These are phyloP conservation scores for Hylaeus anthracinus DNA, from an alignment of 1,140 invertebrate species.

Conservation along the genomic window DNA sequence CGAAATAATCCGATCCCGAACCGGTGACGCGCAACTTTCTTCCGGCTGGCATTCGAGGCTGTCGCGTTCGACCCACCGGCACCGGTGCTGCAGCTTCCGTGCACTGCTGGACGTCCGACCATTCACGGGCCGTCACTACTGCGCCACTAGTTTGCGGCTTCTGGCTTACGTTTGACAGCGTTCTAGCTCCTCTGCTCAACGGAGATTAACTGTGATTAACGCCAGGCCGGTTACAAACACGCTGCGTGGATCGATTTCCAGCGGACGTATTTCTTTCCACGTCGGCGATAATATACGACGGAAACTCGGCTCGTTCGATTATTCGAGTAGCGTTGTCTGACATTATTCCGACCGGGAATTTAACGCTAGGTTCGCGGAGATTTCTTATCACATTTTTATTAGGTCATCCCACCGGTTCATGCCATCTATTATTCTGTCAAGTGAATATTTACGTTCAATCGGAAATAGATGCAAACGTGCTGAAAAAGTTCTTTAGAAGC, in stretches of 20 bases:
- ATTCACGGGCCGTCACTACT: slow-evolving; percentile 47
- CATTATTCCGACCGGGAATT: too few species aligned
- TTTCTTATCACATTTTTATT: too few species aligned
- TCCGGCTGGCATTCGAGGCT: neutral
- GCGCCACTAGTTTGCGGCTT: slow-evolving; percentile 13
- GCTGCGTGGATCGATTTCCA: neutral
- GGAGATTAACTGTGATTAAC: slow-evolving; percentile 46
- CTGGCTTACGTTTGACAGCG: slow-evolving; percentile 41
- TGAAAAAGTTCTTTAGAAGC: too few species aligned
- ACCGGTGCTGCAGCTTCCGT: neutral
- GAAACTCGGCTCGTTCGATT: too few species aligned
- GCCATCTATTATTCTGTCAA: too few species aligned
- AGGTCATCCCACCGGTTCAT: too few species aligned
- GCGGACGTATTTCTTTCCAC: neutral
- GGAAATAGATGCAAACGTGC: too few species aligned
- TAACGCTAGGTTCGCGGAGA: too few species aligned
- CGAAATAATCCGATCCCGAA: neutral
- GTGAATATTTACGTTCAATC: too few species aligned
- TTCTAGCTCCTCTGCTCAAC: slow-evolving; percentile 32
- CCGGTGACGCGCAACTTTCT: neutral
- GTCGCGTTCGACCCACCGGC: neutral
- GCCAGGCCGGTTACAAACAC: neutral
- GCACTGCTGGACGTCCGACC: slow-evolving; percentile 38
- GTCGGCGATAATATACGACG: neutral
- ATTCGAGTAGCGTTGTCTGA: too few species aligned